A percentile compares a stretch with the other conserved stretches of the same genome.
phyloP scores from a whole-genome alignment of 2,797 vertebrate species.

The Alfaro cultratus region DNA sequence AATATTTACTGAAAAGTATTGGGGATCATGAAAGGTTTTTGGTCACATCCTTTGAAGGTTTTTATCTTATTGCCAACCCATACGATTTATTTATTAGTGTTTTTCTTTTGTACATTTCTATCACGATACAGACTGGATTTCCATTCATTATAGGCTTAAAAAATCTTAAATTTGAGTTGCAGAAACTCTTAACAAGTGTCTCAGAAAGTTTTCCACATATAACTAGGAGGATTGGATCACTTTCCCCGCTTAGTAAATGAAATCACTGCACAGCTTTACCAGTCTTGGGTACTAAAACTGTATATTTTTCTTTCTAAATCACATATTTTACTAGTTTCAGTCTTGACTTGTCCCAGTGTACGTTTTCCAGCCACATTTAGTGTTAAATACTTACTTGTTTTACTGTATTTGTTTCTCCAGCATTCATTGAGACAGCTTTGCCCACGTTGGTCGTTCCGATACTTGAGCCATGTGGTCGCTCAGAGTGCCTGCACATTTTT shows the following conservation, averaged over 20 bases:
- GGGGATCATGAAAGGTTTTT: neutral
- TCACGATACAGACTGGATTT: too few species aligned
- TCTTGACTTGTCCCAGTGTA: conserved; percentile 1
- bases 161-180: too few species aligned
- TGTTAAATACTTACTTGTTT: conserved; percentile 7
- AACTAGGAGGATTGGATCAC: neutral
- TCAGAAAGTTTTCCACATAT: neutral
- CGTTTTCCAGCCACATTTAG: conserved; percentile 1
- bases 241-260: neutral
- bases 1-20: neutral
- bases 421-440: conserved; percentile 95
- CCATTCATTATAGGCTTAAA: too few species aligned
- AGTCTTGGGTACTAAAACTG: neutral
- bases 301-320: neutral
- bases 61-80: too few species aligned
- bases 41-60: too few species aligned
- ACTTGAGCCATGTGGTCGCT: conserved; percentile 95
- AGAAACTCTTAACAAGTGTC: too few species aligned
- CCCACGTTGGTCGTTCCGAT: conserved; percentile 96
- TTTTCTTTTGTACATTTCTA: too few species aligned
- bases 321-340: neutral
- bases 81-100: too few species aligned
- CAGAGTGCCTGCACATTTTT: conserved; percentile 97
- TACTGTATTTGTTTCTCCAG: conserved; percentile 75
- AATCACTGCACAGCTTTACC: neutral